Evolutionary conservation across 1,140 invertebrate species (phyloP).

Genomic region (Anadara kagoshimensis): DNA sequence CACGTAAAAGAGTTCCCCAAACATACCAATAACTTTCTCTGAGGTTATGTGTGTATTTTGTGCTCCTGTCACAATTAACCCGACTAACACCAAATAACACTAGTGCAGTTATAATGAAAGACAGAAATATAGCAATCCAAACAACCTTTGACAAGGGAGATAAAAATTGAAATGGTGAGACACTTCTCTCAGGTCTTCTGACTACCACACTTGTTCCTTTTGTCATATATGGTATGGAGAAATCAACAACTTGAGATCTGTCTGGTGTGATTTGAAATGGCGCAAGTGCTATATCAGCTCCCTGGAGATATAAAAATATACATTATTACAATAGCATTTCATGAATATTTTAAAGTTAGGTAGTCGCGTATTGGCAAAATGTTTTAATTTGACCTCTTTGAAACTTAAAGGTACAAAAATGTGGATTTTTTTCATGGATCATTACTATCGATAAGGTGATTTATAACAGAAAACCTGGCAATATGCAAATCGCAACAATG

Average conservation of each 20-base stretch:
- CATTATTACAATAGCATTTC: no score
- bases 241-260: constrained; percentile 93
- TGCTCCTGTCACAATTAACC: constrained; percentile 91
- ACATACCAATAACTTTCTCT: constrained; percentile 70
- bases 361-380: not conserved
- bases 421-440: no score
- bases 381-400: not conserved
- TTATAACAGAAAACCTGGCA: no score
- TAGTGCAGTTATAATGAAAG: constrained; percentile 95
- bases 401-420: no score
- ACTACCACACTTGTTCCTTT: constrained; percentile 98
- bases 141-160: constrained; percentile 97
- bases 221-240: constrained; percentile 98
- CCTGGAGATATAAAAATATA: constrained; percentile 78
- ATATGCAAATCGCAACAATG: no score
- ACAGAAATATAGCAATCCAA: constrained; percentile 97
- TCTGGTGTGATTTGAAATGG: constrained; percentile 96
- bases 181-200: constrained; percentile 94
- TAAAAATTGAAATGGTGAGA: constrained; percentile 95
- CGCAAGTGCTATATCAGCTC: constrained; percentile 96
- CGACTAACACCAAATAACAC: constrained; percentile 92
- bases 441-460: no score
- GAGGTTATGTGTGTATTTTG: constrained; percentile 54
- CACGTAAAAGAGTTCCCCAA: constrained; percentile 64
- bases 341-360: no score